A percentile compares a stretch with the other conserved stretches of the same genome.
Conservation (phyloP, 2,113 vertebrate species). For the Spilogale gracilis region DNA sequence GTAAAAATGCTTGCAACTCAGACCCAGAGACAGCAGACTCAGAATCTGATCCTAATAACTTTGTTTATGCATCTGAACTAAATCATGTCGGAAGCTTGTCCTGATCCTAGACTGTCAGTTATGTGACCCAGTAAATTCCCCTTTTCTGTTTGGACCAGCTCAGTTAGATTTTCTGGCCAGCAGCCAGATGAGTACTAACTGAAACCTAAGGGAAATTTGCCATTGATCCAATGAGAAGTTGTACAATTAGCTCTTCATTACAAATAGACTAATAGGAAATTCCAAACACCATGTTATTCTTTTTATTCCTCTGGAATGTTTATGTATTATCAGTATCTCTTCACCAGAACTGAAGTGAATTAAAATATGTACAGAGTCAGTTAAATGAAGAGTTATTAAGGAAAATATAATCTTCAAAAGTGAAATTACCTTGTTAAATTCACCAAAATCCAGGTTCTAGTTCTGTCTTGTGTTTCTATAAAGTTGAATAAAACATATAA, state of each 20-base stretch:
- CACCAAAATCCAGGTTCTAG: neutral
- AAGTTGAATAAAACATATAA: constrained; percentile 36
- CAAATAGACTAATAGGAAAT: constrained; percentile 36
- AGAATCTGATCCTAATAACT: neutral
- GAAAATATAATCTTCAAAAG: neutral
- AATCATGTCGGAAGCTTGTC: neutral
- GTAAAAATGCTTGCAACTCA: neutral
- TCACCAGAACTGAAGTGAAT: constrained; percentile 13
- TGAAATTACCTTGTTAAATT: constrained; percentile 11
- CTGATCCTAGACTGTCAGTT: constrained; percentile 24
- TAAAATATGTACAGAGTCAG: constrained; percentile 12
- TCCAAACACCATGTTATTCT: neutral
- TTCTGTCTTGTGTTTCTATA: neutral
- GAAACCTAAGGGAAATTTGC: constrained; percentile 33
- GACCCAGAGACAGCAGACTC: neutral
- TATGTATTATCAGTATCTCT: neutral
- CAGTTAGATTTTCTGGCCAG: constrained; percentile 41
- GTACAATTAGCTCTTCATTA: constrained; percentile 54
- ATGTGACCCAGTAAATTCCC: constrained; percentile 24
- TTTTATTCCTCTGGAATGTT: neutral
- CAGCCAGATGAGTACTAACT: constrained; percentile 21
- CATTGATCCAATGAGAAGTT: neutral
- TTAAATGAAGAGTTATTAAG: neutral
- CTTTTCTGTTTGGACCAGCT: neutral
- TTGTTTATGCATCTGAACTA: constrained; percentile 26